Percentiles rank a stretch among this genome's conserved stretches.
phyloP scores from a whole-genome alignment of 2,113 vertebrate genomes.

The Poicephalus meyeri region DNA sequence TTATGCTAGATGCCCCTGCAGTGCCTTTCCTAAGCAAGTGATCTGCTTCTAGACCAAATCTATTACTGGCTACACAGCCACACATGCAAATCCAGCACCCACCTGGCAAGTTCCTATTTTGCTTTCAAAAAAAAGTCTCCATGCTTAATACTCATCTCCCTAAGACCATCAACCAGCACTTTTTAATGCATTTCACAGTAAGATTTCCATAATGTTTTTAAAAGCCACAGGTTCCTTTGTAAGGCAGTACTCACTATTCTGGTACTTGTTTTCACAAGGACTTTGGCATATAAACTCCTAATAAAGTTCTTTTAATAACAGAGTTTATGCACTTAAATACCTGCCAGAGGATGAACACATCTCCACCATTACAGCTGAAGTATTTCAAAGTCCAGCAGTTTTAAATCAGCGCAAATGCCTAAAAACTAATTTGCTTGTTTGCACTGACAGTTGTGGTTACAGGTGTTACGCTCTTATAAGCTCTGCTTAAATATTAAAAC shows the following conservation, averaged over 20 bases:
- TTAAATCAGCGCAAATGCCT: background rate
- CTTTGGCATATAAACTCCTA: conserved; percentile 6
- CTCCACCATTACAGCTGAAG: background rate
- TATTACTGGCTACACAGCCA: background rate
- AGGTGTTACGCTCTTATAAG: background rate
- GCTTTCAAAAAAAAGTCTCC: background rate
- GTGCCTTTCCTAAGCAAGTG: background rate
- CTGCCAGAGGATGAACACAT: background rate
- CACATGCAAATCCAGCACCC: background rate
- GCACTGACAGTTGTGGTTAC: conserved; percentile 32
- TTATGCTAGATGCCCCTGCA: background rate
- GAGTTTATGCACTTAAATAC: background rate
- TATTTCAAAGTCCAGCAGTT: conserved; percentile 18
- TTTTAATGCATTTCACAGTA: background rate
- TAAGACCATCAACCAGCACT: background rate
- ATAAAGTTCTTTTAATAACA: conserved; percentile 26
- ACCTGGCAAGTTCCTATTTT: background rate
- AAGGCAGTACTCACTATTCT: background rate
- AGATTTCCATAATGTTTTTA: background rate
- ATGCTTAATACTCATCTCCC: background rate
- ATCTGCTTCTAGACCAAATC: background rate
- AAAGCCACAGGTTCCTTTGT: background rate
- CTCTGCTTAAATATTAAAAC: conserved; percentile 36
- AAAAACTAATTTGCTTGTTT: conserved; percentile 24
- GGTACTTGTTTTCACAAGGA: background rate